Evolutionary conservation across 2,888 invertebrate genomes (phyloP).

Genomic region (Ganaspis brasiliensis): DNA sequence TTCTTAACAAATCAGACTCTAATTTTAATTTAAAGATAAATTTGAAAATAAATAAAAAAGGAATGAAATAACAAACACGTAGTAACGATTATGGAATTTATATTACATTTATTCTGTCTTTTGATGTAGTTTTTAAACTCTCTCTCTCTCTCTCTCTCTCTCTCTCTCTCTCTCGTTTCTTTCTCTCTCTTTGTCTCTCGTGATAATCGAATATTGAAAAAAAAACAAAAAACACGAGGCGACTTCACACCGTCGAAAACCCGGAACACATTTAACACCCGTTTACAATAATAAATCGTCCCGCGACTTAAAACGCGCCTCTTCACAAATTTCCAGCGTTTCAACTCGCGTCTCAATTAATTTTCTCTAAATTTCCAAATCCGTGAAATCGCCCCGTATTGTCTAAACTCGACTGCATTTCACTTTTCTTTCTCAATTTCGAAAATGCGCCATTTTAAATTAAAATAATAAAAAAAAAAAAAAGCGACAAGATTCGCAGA

Average conservation of each 20-base stretch:
- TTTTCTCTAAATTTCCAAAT: conserved; percentile 41
- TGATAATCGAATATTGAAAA: conserved; percentile 61
- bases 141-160: conserved; percentile 55
- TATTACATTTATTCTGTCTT: conserved; percentile 79
- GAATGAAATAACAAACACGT: conserved; percentile 24
- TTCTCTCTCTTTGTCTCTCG: conserved; percentile 58
- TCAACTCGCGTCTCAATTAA: conserved; percentile 48
- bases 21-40: too few relatives aligned
- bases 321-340: conserved; percentile 37
- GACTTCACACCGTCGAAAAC: conserved; percentile 55
- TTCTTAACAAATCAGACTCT: too few relatives aligned
- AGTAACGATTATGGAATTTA: conserved; percentile 75
- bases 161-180: conserved; percentile 57
- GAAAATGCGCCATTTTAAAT: conserved; percentile 31
- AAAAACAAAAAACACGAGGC: conserved; percentile 62
- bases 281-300: conserved; percentile 45
- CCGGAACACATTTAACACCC: conserved; percentile 42
- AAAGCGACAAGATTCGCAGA: conserved; percentile 22
- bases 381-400: conserved; percentile 63
- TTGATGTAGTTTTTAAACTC: conserved; percentile 72
- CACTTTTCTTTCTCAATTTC: conserved; percentile 56
- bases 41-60: neutral
- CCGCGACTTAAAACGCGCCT: conserved; percentile 45
- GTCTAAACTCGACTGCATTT: conserved; percentile 60
- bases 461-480: conserved; percentile 10